Evolutionary conservation across 2,113 vertebrate genomes (phyloP).

Genomic region (Montifringilla adamsi): DNA sequence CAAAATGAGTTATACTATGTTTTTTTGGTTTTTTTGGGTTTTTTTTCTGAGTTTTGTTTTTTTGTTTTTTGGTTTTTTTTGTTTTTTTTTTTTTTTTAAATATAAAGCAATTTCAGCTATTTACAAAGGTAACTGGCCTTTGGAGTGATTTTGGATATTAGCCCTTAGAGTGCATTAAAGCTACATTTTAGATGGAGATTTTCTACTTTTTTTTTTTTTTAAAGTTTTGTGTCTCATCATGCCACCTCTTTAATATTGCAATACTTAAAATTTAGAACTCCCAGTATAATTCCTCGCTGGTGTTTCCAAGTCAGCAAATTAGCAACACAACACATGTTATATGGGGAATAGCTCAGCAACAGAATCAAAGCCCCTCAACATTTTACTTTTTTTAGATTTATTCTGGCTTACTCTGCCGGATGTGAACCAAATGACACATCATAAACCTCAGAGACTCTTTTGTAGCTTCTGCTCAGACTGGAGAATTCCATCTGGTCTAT

Average conservation of each 20-base stretch:
- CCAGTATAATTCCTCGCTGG: background rate
- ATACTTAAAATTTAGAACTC: slow-evolving; percentile 17
- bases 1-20: background rate
- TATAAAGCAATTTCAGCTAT: background rate
- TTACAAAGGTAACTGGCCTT: background rate
- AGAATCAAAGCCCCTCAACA: background rate
- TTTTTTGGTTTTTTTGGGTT: background rate
- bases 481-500: slow-evolving; percentile 34
- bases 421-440: slow-evolving; percentile 17
- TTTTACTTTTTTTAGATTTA: background rate
- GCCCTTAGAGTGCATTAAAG: background rate
- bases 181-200: background rate
- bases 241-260: background rate
- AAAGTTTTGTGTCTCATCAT: background rate
- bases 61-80: too few relatives aligned
- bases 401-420: background rate
- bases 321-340: background rate
- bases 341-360: background rate
- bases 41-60: too few relatives aligned
- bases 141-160: background rate
- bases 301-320: slow-evolving; percentile 44
- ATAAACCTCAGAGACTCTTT: slow-evolving; percentile 14
- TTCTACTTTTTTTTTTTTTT: background rate
- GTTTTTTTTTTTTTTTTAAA: background rate
- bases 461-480: background rate